Evolutionary conservation across 2,797 vertebrate genomes (phyloP).

Genomic region (Neosilurus mollespiculum): DNA sequence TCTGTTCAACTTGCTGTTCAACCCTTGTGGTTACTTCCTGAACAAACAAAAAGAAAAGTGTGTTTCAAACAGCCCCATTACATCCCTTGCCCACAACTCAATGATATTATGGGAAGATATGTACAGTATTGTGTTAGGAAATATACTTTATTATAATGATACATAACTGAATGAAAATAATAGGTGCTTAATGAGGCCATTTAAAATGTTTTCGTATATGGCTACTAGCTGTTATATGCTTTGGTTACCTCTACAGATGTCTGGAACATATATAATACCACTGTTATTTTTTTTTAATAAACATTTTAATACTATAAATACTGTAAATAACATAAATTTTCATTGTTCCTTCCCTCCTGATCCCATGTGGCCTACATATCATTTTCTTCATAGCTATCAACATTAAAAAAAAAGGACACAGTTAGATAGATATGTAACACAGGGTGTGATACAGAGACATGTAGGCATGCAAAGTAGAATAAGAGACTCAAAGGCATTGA

Average conservation of each 20-base stretch:
- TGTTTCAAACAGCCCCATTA: neutral
- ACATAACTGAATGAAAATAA: too few species aligned
- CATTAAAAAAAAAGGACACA: conserved; percentile 36
- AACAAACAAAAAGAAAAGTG: neutral
- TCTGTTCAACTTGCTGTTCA: neutral
- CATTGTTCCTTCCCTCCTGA: conserved; percentile 63
- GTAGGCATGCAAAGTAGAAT: neutral
- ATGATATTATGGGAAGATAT: neutral
- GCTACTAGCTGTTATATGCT: neutral
- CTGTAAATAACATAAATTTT: conserved; percentile 71
- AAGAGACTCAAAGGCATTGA: neutral
- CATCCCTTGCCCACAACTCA: neutral
- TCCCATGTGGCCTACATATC: conserved; percentile 77
- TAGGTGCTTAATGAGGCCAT: neutral
- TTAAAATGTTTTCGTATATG: neutral
- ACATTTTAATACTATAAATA: neutral
- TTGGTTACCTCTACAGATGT: neutral
- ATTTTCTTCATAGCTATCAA: conserved; percentile 74
- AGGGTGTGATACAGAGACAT: conserved; percentile 16
- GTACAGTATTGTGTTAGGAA: neutral
- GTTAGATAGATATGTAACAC: conserved; percentile 29
- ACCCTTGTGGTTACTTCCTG: neutral
- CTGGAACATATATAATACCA: neutral
- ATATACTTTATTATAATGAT: neutral
- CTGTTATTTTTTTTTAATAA: neutral